Base-by-base conservation (phyloP, 1,140 invertebrate genomes). In the Trichonephila clavipes region DNA sequence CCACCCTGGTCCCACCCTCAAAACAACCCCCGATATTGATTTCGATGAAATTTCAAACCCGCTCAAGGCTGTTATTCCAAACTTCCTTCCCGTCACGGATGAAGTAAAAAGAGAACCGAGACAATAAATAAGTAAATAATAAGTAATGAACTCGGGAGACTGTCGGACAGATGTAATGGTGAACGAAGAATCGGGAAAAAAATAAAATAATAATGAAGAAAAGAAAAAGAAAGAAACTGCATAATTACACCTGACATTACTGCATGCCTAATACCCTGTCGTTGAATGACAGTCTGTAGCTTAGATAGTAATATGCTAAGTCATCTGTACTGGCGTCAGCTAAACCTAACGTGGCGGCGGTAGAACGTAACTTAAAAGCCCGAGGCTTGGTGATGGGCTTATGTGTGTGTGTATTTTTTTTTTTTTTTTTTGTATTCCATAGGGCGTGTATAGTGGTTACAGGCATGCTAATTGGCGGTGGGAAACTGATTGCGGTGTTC, bases 391-490 rank as follows among this genome's bases (percentile, higher is more conserved):
- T 18, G 34, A 51, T 59, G 28, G 21, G 64, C 69, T 87, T 87
- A 61, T 87, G 59, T 87, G 85, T 61, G 59, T 87, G 59, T 87
- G 16, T 87, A 18, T 72, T 28, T 64, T 40, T 34, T 34, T 34
- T 1, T 34, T 34, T 34, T 34, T 72, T 64, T 69, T 87, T 40
- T 40, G 21, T 81, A 8, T 82, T 51, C 51, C 51, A 12, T 72
- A 87, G 85, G 82, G 91, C 83, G 91, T 92, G 91, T 58, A 61
- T 28, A 83, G 82, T 66, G 90, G 90, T 92, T 92, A 92, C 72
- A 64, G 91, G 91, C 91, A 92, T 92, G 91, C 83, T 87, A 92
- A 92, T 92, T 92, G 91, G 64, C 64, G 83, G 83, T 92, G 91
- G 91, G 91, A 92, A 92, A 92, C 83, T 21, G 62, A 92, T 24